A percentile compares a stretch with the other conserved stretches of the same genome.
These are phyloP conservation scores for Cheilosia impressa DNA, from an alignment of 2,888 invertebrate species.

Conservation along the genomic window DNA sequence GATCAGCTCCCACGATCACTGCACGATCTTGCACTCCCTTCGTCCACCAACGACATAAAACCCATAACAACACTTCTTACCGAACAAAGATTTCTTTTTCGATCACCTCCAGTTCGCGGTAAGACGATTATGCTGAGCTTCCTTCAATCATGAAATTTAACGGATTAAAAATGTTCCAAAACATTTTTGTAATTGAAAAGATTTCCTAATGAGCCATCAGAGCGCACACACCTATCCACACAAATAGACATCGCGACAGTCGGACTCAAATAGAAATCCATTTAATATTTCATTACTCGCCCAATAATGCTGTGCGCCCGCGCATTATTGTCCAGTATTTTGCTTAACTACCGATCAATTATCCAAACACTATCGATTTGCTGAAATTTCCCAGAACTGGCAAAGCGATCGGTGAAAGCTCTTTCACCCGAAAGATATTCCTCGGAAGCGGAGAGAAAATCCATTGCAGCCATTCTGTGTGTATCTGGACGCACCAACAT, in stretches of 20 bases:
- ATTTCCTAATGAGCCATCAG: conserved; percentile 3
- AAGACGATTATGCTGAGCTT: conserved; percentile 24
- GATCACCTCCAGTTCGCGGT: not conserved
- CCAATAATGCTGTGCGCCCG: not conserved
- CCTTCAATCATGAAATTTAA: not conserved
- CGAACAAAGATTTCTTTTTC: not conserved
- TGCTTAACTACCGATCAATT: conserved; percentile 58
- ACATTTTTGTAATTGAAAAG: conserved; percentile 11
- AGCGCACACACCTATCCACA: not conserved
- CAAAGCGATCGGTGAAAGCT: conserved; percentile 40
- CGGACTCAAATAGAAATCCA: not conserved
- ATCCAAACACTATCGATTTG: conserved; percentile 46
- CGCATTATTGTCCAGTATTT: conserved; percentile 36
- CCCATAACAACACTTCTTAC: too few species aligned
- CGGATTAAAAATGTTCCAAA: conserved; percentile 31
- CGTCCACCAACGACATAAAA: too few species aligned
- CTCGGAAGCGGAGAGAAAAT: conserved; percentile 36
- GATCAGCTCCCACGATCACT: too few species aligned
- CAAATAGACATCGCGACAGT: not conserved
- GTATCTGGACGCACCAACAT: not conserved
- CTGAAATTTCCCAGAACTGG: conserved; percentile 51
- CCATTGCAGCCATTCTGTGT: conserved; percentile 45
- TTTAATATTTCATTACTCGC: conserved; percentile 5
- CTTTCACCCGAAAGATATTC: conserved; percentile 47
- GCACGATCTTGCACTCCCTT: too few species aligned